A percentile compares a stretch with the other conserved stretches of the same genome.
phyloP scores from a whole-genome alignment of 2,797 vertebrate species.

The Anguilla marmorata region DNA sequence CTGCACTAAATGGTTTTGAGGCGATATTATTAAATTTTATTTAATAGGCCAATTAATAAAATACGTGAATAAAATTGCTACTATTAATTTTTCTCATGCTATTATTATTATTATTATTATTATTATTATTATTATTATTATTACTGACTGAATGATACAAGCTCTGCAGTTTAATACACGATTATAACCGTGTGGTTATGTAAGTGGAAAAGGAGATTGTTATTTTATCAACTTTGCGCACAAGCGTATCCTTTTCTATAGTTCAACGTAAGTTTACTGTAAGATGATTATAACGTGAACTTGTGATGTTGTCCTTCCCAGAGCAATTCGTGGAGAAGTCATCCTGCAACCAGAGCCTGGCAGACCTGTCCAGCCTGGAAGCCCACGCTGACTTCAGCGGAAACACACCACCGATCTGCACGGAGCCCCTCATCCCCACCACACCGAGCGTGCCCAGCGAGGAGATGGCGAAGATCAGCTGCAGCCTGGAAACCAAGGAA shows the following conservation, averaged over 20 bases:
- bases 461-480: slow-evolving; percentile 96
- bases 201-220: background rate
- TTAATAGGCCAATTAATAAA: background rate
- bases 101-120: slow-evolving; percentile 17
- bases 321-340: slow-evolving; percentile 98
- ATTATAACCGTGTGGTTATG: background rate
- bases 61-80: background rate
- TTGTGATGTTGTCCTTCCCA: slow-evolving; percentile 53
- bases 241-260: background rate
- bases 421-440: slow-evolving; percentile 93
- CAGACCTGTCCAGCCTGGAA: slow-evolving; percentile 83
- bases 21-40: background rate
- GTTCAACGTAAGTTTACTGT: background rate
- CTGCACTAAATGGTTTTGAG: background rate
- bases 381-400: slow-evolving; percentile 78
- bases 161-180: background rate
- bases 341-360: slow-evolving; percentile 82
- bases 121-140: slow-evolving; percentile 13
- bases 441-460: slow-evolving; percentile 89
- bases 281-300: background rate
- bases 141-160: background rate
- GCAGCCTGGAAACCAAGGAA: slow-evolving; percentile 95
- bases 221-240: background rate
- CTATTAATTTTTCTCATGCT: background rate
- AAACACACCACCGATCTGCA: slow-evolving; percentile 73